Evolutionary conservation across 2,113 vertebrate genomes (phyloP).

Genomic region (Grantiella picta): DNA sequence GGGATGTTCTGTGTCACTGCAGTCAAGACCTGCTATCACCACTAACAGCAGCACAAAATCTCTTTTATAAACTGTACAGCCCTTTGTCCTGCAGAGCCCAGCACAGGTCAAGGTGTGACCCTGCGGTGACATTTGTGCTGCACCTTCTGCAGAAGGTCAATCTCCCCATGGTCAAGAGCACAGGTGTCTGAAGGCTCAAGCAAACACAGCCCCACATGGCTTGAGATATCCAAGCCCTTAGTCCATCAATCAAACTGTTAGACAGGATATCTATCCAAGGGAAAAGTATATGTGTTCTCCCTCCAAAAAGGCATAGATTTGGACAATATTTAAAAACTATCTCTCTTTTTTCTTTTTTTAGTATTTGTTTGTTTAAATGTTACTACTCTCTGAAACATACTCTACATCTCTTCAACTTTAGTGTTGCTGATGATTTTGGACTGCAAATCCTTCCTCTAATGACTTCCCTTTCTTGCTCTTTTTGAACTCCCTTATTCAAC

Average conservation of each 20-base stretch:
- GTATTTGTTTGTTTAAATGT: not conserved
- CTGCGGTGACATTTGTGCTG: not conserved
- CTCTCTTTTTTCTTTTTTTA: not conserved
- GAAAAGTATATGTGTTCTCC: not conserved
- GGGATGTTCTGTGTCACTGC: not conserved
- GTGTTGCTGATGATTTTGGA: not conserved
- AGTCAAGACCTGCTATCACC: not conserved
- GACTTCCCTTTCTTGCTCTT: not conserved
- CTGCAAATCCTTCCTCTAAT: not conserved
- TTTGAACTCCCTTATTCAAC: not conserved
- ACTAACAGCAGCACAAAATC: not conserved
- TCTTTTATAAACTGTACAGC: not conserved
- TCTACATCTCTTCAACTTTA: not conserved
- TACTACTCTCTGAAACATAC: not conserved
- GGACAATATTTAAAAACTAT: not conserved
- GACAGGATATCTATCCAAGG: not conserved
- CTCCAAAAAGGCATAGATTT: not conserved
- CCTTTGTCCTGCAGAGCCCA: not conserved
- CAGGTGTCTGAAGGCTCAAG: not conserved
- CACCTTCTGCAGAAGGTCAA: not conserved
- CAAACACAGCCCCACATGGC: not conserved
- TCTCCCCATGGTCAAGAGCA: accelerated
- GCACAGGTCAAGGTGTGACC: not conserved
- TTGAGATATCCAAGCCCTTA: not conserved
- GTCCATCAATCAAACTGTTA: not conserved